Percentiles rank a stretch among this genome's conserved stretches.
These are phyloP conservation scores for Trachelus troglodyta DNA, from an alignment of 2,888 invertebrate genomes.

Conservation along the genomic window DNA sequence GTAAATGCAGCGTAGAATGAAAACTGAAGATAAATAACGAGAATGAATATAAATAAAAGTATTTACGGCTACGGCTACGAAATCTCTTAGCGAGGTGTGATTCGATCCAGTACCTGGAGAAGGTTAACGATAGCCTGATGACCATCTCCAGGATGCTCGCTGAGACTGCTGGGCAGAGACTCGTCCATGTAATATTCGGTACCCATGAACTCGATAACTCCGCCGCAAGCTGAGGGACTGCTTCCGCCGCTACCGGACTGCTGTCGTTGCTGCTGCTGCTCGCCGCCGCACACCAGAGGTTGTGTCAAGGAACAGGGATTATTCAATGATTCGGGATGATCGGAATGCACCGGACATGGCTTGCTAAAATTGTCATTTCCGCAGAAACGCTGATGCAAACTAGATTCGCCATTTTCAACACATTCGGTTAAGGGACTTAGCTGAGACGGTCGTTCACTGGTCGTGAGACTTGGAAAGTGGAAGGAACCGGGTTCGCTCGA, in stretches of 20 bases:
- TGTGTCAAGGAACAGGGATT: slow-evolving; percentile 32
- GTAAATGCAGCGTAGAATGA: slow-evolving; percentile 19
- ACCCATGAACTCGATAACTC: slow-evolving; percentile 76
- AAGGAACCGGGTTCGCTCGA: slow-evolving; percentile 54
- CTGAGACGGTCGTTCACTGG: slow-evolving; percentile 46
- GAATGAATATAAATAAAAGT: slow-evolving; percentile 21
- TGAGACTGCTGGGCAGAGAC: slow-evolving; percentile 86
- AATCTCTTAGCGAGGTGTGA: slow-evolving; percentile 53
- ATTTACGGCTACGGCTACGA: slow-evolving; percentile 56
- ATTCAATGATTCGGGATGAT: slow-evolving; percentile 26
- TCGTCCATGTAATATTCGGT: slow-evolving; percentile 91
- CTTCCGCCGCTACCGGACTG: slow-evolving; percentile 61
- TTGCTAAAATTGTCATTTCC: slow-evolving; percentile 8
- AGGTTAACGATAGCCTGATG: slow-evolving; percentile 65
- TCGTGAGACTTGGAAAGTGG: slow-evolving; percentile 51
- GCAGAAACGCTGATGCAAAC: slow-evolving; percentile 16
- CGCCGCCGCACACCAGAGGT: slow-evolving; percentile 63
- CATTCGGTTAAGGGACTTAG: slow-evolving; percentile 59
- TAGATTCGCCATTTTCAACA: slow-evolving; percentile 42
- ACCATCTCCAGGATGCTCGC: slow-evolving; percentile 73
- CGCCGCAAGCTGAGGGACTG: slow-evolving; percentile 63
- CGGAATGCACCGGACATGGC: slow-evolving; percentile 13
- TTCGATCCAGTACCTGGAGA: slow-evolving; percentile 65
- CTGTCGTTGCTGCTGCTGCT: slow-evolving; percentile 56
- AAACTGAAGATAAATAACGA: slow-evolving; percentile 26